Conservation (phyloP, 1,140 invertebrate species). For the Hycleus cichorii region DNA sequence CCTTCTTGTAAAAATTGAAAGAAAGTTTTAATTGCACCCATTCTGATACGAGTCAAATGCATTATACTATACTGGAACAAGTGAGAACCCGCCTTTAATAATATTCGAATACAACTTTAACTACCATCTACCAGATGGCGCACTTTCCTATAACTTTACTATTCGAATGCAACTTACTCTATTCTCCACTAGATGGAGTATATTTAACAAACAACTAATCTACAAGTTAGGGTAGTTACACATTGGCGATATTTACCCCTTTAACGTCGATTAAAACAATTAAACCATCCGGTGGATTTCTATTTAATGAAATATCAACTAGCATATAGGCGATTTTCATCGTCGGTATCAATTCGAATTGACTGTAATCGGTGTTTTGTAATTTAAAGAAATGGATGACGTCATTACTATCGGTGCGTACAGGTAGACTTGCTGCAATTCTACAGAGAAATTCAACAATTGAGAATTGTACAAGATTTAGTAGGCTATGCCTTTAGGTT, state of each 20-base stretch:
- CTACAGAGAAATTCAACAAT: no score
- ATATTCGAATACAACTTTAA: no score
- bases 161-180: no score
- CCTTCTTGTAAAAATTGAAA: slow-evolving; percentile 48
- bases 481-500: no score
- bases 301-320: slow-evolving; percentile 42
- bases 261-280: slow-evolving; percentile 59
- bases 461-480: no score
- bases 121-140: no score
- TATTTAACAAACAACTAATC: not conserved
- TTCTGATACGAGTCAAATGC: slow-evolving; percentile 49
- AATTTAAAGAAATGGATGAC: slow-evolving; percentile 55
- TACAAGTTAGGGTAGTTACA: not conserved
- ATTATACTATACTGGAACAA: slow-evolving; percentile 39
- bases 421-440: slow-evolving; percentile 40
- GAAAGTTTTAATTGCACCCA: slow-evolving; percentile 41
- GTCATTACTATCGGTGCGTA: slow-evolving; percentile 51
- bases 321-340: slow-evolving; percentile 58
- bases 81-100: not conserved
- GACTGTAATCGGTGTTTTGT: slow-evolving; percentile 46
- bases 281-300: slow-evolving; percentile 40
- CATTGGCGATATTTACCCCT: slow-evolving; percentile 34
- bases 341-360: slow-evolving; percentile 52
- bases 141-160: no score
- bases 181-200: no score